Percentiles rank a stretch among this genome's conserved stretches.
Evolutionary conservation across 2,797 vertebrate species (phyloP).

Genomic region (Ibycter americanus): DNA sequence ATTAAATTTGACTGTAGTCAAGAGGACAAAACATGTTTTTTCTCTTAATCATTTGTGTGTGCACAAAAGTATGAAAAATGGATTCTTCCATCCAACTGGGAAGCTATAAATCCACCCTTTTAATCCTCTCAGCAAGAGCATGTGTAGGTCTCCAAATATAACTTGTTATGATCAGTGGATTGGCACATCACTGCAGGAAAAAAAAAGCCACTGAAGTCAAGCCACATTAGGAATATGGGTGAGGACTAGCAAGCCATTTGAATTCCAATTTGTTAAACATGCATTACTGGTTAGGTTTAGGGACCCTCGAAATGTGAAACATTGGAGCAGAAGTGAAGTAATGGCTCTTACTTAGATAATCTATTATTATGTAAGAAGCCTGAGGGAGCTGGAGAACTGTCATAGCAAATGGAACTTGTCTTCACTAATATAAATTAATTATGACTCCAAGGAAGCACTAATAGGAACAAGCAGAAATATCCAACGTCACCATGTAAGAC

Average conservation of each 20-base stretch:
- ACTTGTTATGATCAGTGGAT: conserved; percentile 22
- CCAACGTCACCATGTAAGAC: neutral
- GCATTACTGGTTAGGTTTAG: neutral
- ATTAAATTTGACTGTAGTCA: neutral
- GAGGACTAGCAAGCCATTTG: neutral
- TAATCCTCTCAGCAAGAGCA: neutral
- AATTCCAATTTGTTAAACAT: conserved; percentile 5
- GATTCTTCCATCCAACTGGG: neutral
- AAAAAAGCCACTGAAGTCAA: neutral
- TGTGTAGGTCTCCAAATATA: conserved; percentile 28
- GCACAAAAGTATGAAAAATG: conserved; percentile 13
- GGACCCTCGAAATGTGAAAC: conserved; percentile 1
- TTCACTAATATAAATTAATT: conserved; percentile 63
- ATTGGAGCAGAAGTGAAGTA: conserved; percentile 4
- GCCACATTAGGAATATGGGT: neutral
- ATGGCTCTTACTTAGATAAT: conserved; percentile 25
- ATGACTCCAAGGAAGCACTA: conserved; percentile 37
- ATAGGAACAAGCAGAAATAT: conserved; percentile 45
- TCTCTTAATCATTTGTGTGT: conserved; percentile 21
- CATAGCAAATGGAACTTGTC: conserved; percentile 48
- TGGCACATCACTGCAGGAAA: neutral
- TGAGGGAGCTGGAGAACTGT: conserved; percentile 37
- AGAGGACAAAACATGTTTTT: neutral
- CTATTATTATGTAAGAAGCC: conserved; percentile 53
- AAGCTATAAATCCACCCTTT: conserved; percentile 26